Evolutionary conservation across 2,888 invertebrate species (phyloP).

Genomic region (Heliconius aoede): DNA sequence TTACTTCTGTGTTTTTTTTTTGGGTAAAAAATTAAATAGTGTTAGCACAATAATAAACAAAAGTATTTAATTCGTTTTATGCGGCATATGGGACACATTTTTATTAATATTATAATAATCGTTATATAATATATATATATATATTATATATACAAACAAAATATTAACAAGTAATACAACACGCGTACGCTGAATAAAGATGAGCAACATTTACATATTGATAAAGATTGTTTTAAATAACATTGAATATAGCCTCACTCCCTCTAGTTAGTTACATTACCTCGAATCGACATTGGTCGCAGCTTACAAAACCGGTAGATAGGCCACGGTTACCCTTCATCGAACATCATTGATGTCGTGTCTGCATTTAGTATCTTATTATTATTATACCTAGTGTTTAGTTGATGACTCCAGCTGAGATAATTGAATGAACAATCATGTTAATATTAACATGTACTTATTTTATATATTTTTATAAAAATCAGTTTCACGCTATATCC

Average conservation of each 20-base stretch:
- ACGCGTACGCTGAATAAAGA: slow-evolving; percentile 32
- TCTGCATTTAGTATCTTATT: slow-evolving; percentile 29
- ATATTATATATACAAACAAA: too few species aligned
- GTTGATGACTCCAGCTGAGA: neutral
- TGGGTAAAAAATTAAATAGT: neutral
- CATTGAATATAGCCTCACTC: slow-evolving; percentile 55
- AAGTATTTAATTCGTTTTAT: neutral
- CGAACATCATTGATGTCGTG: slow-evolving; percentile 58
- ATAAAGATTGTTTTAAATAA: slow-evolving; percentile 45
- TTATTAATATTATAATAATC: neutral
- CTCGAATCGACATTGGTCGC: slow-evolving; percentile 78
- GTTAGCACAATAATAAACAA: neutral
- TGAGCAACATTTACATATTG: slow-evolving; percentile 44
- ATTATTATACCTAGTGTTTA: neutral
- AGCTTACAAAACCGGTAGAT: slow-evolving; percentile 78
- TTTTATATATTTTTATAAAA: neutral
- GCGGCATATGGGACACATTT: neutral
- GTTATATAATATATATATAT: too few species aligned
- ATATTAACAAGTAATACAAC: neutral
- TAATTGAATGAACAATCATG: neutral
- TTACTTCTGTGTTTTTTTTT: neutral
- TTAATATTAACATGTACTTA: neutral
- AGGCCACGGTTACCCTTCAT: slow-evolving; percentile 78
- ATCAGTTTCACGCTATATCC: too few species aligned
- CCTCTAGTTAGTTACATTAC: slow-evolving; percentile 71